Evolutionary conservation across 2,113 vertebrate genomes (phyloP), one percentile per base, ranked within the genome.

Genomic region (Brachypteracias leptosomus): DNA sequence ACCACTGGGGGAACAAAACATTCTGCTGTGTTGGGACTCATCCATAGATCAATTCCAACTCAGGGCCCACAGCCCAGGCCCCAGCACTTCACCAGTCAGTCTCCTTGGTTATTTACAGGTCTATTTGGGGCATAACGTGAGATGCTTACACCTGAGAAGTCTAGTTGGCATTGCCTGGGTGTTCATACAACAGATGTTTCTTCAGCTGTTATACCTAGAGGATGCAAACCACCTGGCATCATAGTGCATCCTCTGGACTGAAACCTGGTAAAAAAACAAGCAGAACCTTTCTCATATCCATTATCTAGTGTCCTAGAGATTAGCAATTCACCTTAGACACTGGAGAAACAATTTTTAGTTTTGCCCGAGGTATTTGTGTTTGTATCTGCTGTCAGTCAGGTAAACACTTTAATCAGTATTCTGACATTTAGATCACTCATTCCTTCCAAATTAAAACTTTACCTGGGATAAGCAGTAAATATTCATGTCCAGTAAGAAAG

Each of bases 161-260:
- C 16, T 71, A 26, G 6, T 31, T 61, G 55, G 4, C 76, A 36
- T n/a, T 89, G 24, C 68, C 18, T 81, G 47, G 25, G 11, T 28
- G 24, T 58, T 81, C 7, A 20, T 22, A 59, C 5, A 54, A 13
- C 11, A 73, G 40, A 22, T 63, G 4, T 72, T 88, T 63, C 19
- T 67, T 57, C 31, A 79, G 38, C 9, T 68, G 9, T 52, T 75
- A 29, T 55, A 67, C 8, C 33, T 42, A 13, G 16, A 67, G 36
- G 6, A 38, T 38, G 24, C 7, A 78, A 91, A 62, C 5, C 10
- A 33, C 11, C 11, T 55, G 36, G 14, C 25, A 55, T 46, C 16
- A 17, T 4, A 1, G 10, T 70, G 6, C 3, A 3, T 6, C 22
- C 38, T 76, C n/a, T 46, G 16, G 3, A 21, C 2, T 47, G 26